Evolutionary conservation across 2,888 invertebrate genomes (phyloP).

Genomic region (Sesia apiformis): DNA sequence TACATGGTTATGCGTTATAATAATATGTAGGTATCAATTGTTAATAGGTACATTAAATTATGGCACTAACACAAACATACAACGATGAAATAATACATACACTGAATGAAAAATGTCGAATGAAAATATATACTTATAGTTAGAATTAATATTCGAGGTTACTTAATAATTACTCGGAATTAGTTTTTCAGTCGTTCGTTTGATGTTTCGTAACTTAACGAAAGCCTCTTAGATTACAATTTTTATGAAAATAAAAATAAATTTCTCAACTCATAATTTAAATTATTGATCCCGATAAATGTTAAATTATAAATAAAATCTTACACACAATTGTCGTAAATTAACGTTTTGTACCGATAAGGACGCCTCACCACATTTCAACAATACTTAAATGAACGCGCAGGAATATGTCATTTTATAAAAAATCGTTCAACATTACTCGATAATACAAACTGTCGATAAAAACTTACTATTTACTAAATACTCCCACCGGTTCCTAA

Average conservation of each 20-base stretch:
- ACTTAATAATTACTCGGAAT: constrained; percentile 60
- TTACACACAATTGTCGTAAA: constrained; percentile 40
- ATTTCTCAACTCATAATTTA: constrained; percentile 53
- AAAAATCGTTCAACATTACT: constrained; percentile 56
- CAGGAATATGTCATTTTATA: constrained; percentile 58
- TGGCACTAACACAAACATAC: constrained; percentile 71
- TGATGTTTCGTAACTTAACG: constrained; percentile 47
- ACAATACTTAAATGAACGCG: constrained; percentile 57
- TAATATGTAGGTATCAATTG: constrained; percentile 63
- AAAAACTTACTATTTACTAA: constrained; percentile 66
- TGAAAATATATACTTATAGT: constrained; percentile 22
- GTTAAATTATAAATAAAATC: constrained; percentile 55
- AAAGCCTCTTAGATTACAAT: constrained; percentile 51
- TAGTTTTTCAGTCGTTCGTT: constrained; percentile 73
- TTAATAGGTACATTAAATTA: constrained; percentile 68
- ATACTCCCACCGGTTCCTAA: constrained; percentile 10
- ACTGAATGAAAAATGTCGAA: constrained; percentile 52
- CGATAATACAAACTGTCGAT: constrained; percentile 64
- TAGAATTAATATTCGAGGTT: constrained; percentile 31
- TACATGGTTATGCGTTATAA: constrained; percentile 73
- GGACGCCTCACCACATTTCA: constrained; percentile 52
- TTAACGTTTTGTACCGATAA: constrained; percentile 66
- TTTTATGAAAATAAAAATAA: constrained; percentile 69
- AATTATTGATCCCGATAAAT: constrained; percentile 66
- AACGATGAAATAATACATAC: constrained; percentile 56